Percentiles rank a stretch among this genome's conserved stretches.
Conservation (phyloP, 2,888 invertebrate genomes). For the Deilephila porcellus region DNA sequence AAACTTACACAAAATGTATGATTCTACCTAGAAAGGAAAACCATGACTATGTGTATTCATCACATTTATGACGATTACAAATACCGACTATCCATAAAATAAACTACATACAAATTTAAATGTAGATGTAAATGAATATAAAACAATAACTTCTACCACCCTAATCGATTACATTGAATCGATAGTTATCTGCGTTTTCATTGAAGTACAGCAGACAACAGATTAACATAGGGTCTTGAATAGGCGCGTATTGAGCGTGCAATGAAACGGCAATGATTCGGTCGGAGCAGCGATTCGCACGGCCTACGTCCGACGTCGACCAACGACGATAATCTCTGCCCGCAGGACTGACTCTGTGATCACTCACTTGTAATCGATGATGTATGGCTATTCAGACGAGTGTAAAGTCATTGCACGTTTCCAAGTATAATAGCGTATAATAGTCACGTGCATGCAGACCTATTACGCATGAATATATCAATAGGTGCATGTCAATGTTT, state of each 20-base stretch:
- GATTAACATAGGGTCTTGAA: slow-evolving; percentile 27
- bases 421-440: background rate
- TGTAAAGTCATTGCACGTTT: background rate
- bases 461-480: background rate
- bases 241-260: slow-evolving; percentile 31
- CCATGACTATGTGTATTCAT: too few relatives aligned
- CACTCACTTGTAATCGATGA: slow-evolving; percentile 32
- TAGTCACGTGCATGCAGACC: background rate
- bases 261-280: slow-evolving; percentile 43
- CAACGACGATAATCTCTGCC: slow-evolving; percentile 47
- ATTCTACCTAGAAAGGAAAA: too few relatives aligned
- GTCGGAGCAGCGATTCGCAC: slow-evolving; percentile 27
- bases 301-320: slow-evolving; percentile 35
- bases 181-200: background rate
- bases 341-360: slow-evolving; percentile 39
- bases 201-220: background rate
- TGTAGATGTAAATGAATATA: too few relatives aligned
- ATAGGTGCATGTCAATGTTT: too few relatives aligned
- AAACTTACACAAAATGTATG: too few relatives aligned
- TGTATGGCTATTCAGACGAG: slow-evolving; percentile 30
- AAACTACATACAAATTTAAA: too few relatives aligned
- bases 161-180: background rate
- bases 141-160: too few relatives aligned
- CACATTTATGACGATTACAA: too few relatives aligned
- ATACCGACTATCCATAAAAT: too few relatives aligned